These are phyloP conservation scores for Pagetopsis macropterus DNA, from an alignment of 2,797 vertebrate genomes.

Conservation along the genomic window DNA sequence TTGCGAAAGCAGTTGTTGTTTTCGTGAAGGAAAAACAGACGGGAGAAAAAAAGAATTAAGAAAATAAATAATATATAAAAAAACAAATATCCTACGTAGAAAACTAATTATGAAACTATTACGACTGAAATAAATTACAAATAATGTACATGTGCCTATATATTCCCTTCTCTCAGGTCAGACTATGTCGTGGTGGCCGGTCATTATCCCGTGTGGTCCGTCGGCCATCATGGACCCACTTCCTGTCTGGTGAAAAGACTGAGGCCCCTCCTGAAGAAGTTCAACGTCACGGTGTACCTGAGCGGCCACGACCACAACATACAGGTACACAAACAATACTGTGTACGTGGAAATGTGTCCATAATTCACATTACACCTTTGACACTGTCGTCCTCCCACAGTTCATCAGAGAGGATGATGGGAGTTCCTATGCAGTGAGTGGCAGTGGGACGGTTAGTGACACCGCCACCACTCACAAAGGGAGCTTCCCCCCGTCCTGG, in stretches of 20 bases:
- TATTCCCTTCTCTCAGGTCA: neutral
- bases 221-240: conserved; percentile 80
- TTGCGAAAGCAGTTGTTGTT: too few species aligned
- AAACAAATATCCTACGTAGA: too few species aligned
- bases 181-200: conserved; percentile 72
- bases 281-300: conserved; percentile 73
- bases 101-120: too few species aligned
- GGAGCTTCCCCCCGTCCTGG: neutral
- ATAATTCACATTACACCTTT: neutral
- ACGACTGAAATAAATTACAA: too few species aligned
- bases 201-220: conserved; percentile 82
- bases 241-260: conserved; percentile 69
- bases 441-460: neutral
- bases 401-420: conserved; percentile 7
- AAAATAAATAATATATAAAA: too few species aligned
- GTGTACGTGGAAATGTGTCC: too few species aligned
- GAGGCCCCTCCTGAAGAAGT: conserved; percentile 77
- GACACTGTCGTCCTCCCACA: neutral
- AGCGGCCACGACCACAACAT: conserved; percentile 78
- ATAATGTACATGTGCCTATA: too few species aligned
- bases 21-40: too few species aligned
- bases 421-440: neutral
- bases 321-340: conserved; percentile 64
- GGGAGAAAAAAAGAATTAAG: too few species aligned
- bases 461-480: neutral